Percentiles rank a stretch among this genome's conserved stretches.
Evolutionary conservation across 2,113 vertebrate species (phyloP).

Genomic region (Sturnus vulgaris): DNA sequence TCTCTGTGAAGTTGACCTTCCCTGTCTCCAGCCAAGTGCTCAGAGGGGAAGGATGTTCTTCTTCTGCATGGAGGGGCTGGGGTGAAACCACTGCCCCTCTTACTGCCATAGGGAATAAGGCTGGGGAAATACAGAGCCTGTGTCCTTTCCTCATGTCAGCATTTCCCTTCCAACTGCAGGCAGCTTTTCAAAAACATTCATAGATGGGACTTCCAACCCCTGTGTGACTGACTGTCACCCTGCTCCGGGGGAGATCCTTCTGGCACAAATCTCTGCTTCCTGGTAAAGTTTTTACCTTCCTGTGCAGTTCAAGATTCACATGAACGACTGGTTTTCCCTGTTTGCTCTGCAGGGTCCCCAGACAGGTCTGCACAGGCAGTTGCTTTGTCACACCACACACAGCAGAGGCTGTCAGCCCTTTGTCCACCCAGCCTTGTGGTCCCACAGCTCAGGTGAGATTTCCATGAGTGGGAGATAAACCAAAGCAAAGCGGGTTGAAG

Average conservation of each 20-base stretch:
- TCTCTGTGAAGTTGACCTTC: background rate
- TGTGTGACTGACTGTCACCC: background rate
- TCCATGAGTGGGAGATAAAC: background rate
- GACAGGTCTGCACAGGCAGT: background rate
- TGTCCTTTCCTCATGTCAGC: background rate
- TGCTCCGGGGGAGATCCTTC: background rate
- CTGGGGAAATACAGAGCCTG: background rate
- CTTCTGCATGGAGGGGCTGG: background rate
- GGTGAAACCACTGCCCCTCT: background rate
- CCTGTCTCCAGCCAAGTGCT: background rate
- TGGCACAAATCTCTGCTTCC: background rate
- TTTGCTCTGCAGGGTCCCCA: background rate
- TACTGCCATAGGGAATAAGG: background rate
- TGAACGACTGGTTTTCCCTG: background rate
- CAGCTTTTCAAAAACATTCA: background rate
- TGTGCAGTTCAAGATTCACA: background rate
- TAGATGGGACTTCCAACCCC: background rate
- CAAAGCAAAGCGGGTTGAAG: accelerated
- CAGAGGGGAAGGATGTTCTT: background rate
- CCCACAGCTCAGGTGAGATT: background rate
- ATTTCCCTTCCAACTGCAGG: background rate
- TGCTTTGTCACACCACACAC: background rate
- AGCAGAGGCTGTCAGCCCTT: background rate
- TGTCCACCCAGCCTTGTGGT: background rate
- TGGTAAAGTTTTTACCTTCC: background rate